Evolutionary conservation across 2,797 vertebrate species (phyloP).

Genomic region (Momotus momota): DNA sequence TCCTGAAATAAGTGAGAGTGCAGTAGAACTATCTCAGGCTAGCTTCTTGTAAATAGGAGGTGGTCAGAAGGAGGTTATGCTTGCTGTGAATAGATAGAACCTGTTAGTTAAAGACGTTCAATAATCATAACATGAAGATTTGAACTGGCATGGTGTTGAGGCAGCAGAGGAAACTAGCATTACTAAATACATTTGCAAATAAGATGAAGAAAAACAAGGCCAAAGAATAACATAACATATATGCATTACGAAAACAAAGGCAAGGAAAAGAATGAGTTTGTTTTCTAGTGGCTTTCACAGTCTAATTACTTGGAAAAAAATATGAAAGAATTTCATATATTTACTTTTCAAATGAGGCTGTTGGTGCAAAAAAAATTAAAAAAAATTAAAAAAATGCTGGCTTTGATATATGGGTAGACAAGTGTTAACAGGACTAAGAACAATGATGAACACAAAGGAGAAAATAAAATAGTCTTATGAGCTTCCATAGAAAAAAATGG

Average conservation of each 20-base stretch:
- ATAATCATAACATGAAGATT: background rate
- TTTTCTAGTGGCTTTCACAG: background rate
- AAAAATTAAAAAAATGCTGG: background rate
- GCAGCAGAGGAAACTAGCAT: background rate
- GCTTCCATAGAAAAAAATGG: background rate
- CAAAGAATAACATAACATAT: background rate
- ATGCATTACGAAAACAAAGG: background rate
- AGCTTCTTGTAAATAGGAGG: background rate
- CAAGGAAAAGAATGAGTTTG: background rate
- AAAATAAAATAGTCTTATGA: background rate
- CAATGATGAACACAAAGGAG: background rate
- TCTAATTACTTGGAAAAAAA: background rate
- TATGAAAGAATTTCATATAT: background rate
- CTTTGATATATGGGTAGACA: background rate
- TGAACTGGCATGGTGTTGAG: background rate
- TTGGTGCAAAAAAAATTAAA: background rate
- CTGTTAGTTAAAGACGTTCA: background rate
- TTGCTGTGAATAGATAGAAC: slow-evolving; percentile 38
- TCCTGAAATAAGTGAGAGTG: background rate
- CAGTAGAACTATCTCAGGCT: background rate
- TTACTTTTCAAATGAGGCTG: slow-evolving; percentile 21
- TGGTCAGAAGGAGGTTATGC: background rate
- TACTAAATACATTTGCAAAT: background rate
- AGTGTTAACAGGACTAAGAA: background rate
- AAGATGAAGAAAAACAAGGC: background rate